Conservation (phyloP, 2,797 vertebrate species). For the Rachycentron canadum region DNA sequence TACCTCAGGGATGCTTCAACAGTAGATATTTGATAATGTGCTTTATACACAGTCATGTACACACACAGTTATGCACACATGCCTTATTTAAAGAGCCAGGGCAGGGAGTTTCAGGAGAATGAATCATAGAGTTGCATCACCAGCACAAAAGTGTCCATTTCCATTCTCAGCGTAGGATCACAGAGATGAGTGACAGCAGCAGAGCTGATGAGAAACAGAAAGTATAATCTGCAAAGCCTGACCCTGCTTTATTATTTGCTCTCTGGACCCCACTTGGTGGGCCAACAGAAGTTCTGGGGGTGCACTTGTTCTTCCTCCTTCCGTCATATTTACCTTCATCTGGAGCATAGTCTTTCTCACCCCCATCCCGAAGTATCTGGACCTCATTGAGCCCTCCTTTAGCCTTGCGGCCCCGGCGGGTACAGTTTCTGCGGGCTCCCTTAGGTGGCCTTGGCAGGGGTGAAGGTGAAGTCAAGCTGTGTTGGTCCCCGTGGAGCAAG, state of each 20-base stretch:
- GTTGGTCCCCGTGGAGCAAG: constrained; percentile 81
- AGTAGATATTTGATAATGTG: constrained; percentile 58
- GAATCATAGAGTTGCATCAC: constrained; percentile 57
- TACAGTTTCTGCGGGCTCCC: constrained; percentile 91
- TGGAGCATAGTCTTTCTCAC: constrained; percentile 87
- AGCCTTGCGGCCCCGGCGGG: constrained; percentile 87
- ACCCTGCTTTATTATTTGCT: constrained; percentile 83
- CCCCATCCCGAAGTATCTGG: constrained; percentile 76
- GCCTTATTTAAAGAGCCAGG: constrained; percentile 79
- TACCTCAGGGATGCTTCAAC: constrained; percentile 56
- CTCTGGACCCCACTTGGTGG: constrained; percentile 95
- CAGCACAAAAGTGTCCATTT: constrained; percentile 37
- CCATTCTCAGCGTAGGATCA: constrained; percentile 88
- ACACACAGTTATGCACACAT: constrained; percentile 62
- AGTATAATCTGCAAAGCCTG: constrained; percentile 45
- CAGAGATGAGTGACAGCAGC: constrained; percentile 84
- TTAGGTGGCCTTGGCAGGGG: constrained; percentile 85
- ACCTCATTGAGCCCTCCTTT: constrained; percentile 88
- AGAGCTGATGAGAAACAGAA: constrained; percentile 80
- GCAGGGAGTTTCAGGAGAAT: constrained; percentile 61
- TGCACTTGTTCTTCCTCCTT: constrained; percentile 94
- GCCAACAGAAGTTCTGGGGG: constrained; percentile 90
- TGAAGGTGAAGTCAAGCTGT: constrained; percentile 81
- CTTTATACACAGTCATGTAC: constrained; percentile 67
- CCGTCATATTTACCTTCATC: constrained; percentile 87